Base-by-base conservation (phyloP, 2,888 invertebrate genomes). In the Criorhina ranunculi region DNA sequence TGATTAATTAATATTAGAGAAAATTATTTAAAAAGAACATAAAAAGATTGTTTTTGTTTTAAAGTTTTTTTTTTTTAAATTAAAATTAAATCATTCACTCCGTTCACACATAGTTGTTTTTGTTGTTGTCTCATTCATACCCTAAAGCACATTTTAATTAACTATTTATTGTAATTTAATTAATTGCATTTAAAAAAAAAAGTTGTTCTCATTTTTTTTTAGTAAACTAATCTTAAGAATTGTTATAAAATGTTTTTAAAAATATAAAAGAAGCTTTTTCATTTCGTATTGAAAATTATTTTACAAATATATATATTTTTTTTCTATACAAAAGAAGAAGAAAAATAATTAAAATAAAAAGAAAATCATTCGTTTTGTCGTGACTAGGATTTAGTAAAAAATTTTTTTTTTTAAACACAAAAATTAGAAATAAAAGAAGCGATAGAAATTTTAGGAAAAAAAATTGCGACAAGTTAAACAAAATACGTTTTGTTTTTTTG, bases 351-450 rank as follows among this genome's bases (percentile, higher is more conserved):
- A 78, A 73, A 78, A 64, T 53, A 59, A 59, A 76, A 72, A 69
- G 73, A 83, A 73, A 78, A 78, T 66, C 44, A 80, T 80, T 85
- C 80, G 80, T 80, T 85, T 79, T 85, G 57, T 85, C 85, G 85
- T 85, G 85, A 85, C 85, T 85, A 81, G 81, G 81, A 81, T 81
- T 81, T 77, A 85, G 85, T 85, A 80, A 87, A 79, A 86, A 86
- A 77, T 72, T 80, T 66, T 59, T 62, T 57, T 31, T 31, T 57
- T 70, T 24, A 70, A 19, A 57, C 60, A 33, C 51, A 67, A 69
- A 72, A 46, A 49, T 19, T 80, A 73, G 66, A 66, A 12, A 55
- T 35, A 46, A 59, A 76, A 60, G 11, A 35, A 53, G 46, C 17
- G 64, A n/a, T n/a, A 35, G 60, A 79, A 44, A 55, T 46, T 46